phyloP scores from a whole-genome alignment of 2,797 vertebrate species.

The Acrossocheilus fasciatus region DNA sequence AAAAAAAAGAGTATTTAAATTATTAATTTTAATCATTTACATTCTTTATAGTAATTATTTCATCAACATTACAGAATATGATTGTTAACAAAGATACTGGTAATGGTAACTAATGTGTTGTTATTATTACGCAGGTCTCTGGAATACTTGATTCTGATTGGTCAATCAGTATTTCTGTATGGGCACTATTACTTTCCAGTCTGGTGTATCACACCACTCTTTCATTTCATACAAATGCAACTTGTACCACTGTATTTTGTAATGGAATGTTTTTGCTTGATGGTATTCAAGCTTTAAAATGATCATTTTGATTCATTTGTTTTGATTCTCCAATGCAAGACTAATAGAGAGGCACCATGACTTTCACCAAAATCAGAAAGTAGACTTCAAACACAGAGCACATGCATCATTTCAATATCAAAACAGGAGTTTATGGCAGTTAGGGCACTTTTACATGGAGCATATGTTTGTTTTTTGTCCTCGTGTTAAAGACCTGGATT shows the following conservation, averaged over 20 bases:
- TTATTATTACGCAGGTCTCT: background rate
- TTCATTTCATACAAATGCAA: background rate
- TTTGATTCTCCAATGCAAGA: background rate
- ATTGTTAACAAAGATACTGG: background rate
- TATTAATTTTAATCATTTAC: no score
- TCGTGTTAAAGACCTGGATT: background rate
- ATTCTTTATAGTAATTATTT: background rate
- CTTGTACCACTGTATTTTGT: background rate
- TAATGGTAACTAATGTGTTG: background rate
- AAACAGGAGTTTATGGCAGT: background rate
- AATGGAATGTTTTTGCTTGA: background rate
- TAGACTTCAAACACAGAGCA: background rate
- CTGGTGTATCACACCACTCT: no score
- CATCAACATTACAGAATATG: background rate
- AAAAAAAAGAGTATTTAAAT: no score
- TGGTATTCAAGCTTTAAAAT: background rate
- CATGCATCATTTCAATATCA: constrained; percentile 11
- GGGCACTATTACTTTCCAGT: no score
- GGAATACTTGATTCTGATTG: background rate
- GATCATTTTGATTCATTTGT: background rate
- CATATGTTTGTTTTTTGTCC: background rate
- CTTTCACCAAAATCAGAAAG: background rate
- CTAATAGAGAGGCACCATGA: background rate
- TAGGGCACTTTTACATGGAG: background rate
- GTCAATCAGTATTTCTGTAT: background rate